Percentiles rank a stretch among this genome's conserved stretches.
Conservation (phyloP, 1,140 invertebrate genomes). For the Pararge aegeria region DNA sequence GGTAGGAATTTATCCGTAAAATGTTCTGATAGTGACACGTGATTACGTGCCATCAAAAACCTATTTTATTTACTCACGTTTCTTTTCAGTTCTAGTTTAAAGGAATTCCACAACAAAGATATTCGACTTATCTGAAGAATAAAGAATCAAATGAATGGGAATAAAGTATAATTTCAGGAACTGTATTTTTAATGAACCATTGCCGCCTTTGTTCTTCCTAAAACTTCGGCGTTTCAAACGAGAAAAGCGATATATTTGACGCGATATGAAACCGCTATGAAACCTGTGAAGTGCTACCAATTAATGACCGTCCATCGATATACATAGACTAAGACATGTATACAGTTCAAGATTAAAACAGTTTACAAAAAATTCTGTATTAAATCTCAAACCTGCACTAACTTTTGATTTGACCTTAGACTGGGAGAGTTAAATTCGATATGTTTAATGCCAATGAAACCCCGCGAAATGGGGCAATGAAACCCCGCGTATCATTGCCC, state of each 20-base stretch:
- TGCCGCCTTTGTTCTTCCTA: conserved; percentile 50
- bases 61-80: conserved; percentile 13
- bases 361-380: no score
- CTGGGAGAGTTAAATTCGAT: no score
- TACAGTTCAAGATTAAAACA: background rate
- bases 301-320: conserved; percentile 38
- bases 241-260: conserved; percentile 47
- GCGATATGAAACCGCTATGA: conserved; percentile 45
- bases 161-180: conserved; percentile 18
- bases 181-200: conserved; percentile 58
- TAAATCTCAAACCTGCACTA: no score
- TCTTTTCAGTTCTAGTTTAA: background rate
- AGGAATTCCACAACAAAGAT: conserved; percentile 3
- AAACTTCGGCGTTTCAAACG: conserved; percentile 33
- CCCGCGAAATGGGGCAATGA: no score
- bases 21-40: no score
- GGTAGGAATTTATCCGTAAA: no score
- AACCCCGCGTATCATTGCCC: no score
- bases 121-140: conserved; percentile 2
- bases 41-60: conserved; percentile 13
- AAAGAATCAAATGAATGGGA: conserved; percentile 10
- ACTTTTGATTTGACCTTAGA: no score
- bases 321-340: background rate
- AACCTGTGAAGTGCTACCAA: conserved; percentile 41
- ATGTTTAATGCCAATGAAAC: no score